Evolutionary conservation across 2,113 vertebrate species (phyloP).

Genomic region (Irena cyanogastra): DNA sequence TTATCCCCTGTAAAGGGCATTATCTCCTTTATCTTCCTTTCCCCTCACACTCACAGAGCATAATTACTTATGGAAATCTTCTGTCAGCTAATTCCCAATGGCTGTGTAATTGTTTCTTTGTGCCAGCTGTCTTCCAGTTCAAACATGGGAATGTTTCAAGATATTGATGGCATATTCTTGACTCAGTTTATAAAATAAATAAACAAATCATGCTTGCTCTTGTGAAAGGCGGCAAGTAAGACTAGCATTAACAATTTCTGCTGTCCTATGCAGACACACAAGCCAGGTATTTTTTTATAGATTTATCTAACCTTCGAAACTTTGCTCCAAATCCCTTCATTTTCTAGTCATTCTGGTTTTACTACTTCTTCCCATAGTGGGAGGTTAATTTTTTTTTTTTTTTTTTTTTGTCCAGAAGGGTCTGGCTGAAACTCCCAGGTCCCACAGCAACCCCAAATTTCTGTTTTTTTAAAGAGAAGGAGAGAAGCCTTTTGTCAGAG

Average conservation of each 20-base stretch:
- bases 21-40: not conserved
- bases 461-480: not conserved
- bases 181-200: conserved; percentile 47
- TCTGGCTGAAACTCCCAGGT: not conserved
- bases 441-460: not conserved
- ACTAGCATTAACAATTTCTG: not conserved
- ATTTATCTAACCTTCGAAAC: not conserved
- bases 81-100: conserved; percentile 29
- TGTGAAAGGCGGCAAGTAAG: not conserved
- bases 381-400: not conserved
- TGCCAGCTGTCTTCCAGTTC: conserved; percentile 43
- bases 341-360: not conserved
- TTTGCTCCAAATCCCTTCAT: not conserved
- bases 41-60: not conserved
- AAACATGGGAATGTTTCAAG: conserved; percentile 47
- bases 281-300: not conserved
- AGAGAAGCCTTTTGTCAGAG: not conserved
- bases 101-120: conserved; percentile 53
- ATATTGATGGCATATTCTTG: conserved; percentile 56
- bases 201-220: not conserved
- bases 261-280: not conserved
- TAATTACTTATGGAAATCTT: conserved; percentile 37
- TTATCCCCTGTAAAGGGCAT: conserved; percentile 16
- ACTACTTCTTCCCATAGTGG: not conserved
- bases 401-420: not conserved